A percentile compares a stretch with the other conserved stretches of the same genome.
Evolutionary conservation across 2,888 invertebrate genomes (phyloP).

Genomic region (Myathropa florea): DNA sequence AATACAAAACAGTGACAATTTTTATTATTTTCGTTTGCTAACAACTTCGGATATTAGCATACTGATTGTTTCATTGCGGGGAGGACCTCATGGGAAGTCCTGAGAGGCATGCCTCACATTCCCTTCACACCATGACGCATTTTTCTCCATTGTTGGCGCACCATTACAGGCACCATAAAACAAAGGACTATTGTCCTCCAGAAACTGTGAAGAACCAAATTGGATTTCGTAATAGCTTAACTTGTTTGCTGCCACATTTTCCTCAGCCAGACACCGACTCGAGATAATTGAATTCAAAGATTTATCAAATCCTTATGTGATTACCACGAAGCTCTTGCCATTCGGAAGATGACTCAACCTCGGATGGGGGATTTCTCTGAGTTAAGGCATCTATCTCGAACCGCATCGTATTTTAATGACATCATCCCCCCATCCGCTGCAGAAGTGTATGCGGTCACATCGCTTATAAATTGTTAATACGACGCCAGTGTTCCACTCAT

Average conservation of each 20-base stretch:
- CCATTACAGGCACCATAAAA: slow-evolving; percentile 7
- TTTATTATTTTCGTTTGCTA: neutral
- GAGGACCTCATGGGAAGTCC: neutral
- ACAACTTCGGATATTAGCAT: slow-evolving; percentile 30
- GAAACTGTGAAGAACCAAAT: neutral
- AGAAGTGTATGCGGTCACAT: slow-evolving; percentile 16
- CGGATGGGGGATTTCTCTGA: neutral
- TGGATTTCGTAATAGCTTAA: neutral
- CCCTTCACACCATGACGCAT: neutral
- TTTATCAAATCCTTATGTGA: neutral
- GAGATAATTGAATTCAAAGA: neutral
- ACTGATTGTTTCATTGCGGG: neutral
- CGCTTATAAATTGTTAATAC: slow-evolving; percentile 16
- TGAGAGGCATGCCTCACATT: neutral
- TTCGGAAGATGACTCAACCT: neutral
- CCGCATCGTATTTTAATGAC: neutral
- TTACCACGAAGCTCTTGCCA: neutral
- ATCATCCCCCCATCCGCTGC: slow-evolving; percentile 1
- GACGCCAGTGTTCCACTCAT: slow-evolving; percentile 14
- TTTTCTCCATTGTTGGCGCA: neutral
- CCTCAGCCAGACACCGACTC: neutral
- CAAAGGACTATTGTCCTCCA: neutral
- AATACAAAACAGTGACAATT: neutral
- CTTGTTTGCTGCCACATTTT: neutral
- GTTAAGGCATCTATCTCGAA: neutral